Conservation (phyloP, 2,888 invertebrate species). For the Lydus trimaculatus region DNA sequence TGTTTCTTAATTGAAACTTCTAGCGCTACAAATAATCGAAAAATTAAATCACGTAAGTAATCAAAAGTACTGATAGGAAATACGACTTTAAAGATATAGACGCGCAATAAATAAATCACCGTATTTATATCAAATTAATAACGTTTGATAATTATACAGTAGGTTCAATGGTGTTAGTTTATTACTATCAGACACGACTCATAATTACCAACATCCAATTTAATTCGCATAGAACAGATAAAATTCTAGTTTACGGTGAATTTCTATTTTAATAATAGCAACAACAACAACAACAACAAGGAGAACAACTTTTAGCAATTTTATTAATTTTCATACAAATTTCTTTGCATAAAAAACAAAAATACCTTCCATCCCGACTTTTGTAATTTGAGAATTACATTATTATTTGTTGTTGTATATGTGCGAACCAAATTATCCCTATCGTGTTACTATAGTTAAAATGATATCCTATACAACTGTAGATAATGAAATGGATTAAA, state of each 20-base stretch:
- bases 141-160: slow-evolving; percentile 33
- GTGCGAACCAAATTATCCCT: slow-evolving; percentile 35
- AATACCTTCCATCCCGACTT: neutral
- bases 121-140: slow-evolving; percentile 36
- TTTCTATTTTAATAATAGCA: neutral
- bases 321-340: neutral
- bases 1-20: neutral
- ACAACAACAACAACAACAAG: no score
- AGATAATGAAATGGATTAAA: slow-evolving; percentile 36
- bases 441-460: slow-evolving; percentile 32
- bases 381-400: slow-evolving; percentile 33
- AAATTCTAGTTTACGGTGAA: neutral
- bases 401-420: slow-evolving; percentile 36
- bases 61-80: neutral
- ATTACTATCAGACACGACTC: slow-evolving; percentile 37
- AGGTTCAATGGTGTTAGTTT: slow-evolving; percentile 32
- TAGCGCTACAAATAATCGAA: neutral
- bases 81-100: no score
- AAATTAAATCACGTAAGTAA: neutral
- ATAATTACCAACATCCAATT: slow-evolving; percentile 32
- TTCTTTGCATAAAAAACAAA: neutral
- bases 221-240: neutral
- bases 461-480: slow-evolving; percentile 32
- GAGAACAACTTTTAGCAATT: neutral
- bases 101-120: slow-evolving; percentile 21